Base-by-base conservation (phyloP, 2,113 vertebrate genomes). In the Xiphorhynchus elegans region DNA sequence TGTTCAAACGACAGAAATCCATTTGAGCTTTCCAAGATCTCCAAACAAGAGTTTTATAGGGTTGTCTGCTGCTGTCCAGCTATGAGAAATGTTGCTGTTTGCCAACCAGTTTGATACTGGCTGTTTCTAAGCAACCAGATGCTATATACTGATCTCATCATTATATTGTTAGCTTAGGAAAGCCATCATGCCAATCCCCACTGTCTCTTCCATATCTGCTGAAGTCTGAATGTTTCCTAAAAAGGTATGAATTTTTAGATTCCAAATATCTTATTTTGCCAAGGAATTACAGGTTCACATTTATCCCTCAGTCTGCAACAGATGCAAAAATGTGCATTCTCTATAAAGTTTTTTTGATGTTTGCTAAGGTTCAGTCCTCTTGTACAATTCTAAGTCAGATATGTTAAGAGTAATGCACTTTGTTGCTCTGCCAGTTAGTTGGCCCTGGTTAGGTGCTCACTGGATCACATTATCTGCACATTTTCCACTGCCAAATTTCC, bases 381-480 rank as follows among this genome's bases (percentile, higher is more conserved):
- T 44, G 14, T 2, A 40, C 9, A 56, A 60, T 49, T 77, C 10
- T 24, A 47, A 3, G 13, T 26, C 40, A 81, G 21, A 25, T 52
- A 29, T 2, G 0, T 60, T 60, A 67, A 42, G 40, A 62, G 5
- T 11, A 78, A 39, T 7, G 7, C 19, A 62, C 7, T 76, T 83
- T 29, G 8, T 14, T 68, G 6, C 26, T 68, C 14, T 53, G 7
- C 28, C 23, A 39, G 9, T 42, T 33, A 50, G 15, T 16, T 29
- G 35, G 7, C 40, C 37, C 73, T 66, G 55, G 33, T 18, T 80
- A 83, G 16, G 42, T 49, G 23, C 6, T 60, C 0, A 5, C 18
- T 59, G 0, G 0, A 17, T 44, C 40, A 18, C 13, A 23, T 44
- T 77, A 50, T 60, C 40, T 60, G 10, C 7, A 20, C 0, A 1